These are phyloP conservation scores for Ophion slaviceki DNA, from an alignment of 2,888 invertebrate species.

Conservation along the genomic window DNA sequence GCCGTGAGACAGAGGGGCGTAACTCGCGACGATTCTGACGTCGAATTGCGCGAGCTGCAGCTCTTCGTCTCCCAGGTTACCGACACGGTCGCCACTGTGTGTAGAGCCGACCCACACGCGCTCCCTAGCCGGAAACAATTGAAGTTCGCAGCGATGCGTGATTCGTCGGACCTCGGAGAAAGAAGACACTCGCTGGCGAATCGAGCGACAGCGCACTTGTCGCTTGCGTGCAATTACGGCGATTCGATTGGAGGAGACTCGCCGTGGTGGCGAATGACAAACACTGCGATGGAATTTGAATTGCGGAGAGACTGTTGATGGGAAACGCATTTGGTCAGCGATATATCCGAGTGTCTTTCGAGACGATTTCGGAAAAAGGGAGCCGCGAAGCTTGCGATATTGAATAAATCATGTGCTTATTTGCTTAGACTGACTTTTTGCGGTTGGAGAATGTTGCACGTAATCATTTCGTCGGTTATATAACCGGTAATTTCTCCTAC, in stretches of 20 bases:
- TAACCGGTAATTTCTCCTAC: not conserved
- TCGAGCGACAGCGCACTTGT: not conserved
- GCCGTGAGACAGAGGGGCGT: not conserved
- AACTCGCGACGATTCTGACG: not conserved
- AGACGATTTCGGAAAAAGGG: not conserved
- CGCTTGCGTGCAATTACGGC: not conserved
- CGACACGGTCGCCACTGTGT: not conserved
- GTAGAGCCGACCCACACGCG: not conserved
- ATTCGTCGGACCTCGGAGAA: conserved; percentile 10
- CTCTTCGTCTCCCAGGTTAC: conserved; percentile 6
- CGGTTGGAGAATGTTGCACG: not conserved
- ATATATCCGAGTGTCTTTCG: not conserved
- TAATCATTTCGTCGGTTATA: not conserved
- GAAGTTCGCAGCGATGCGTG: conserved; percentile 14
- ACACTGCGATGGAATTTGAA: not conserved
- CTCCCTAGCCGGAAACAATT: conserved; percentile 36
- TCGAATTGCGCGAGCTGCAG: not conserved
- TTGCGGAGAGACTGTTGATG: not conserved
- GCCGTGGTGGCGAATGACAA: not conserved
- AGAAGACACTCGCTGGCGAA: conserved; percentile 12
- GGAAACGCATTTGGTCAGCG: not conserved
- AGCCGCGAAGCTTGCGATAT: not conserved
- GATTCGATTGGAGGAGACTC: conserved; percentile 7
- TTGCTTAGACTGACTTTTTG: not conserved
- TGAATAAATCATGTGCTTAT: not conserved